Base-by-base conservation (phyloP, 2,797 vertebrate species). In the Ctenosaura bakeri region DNA sequence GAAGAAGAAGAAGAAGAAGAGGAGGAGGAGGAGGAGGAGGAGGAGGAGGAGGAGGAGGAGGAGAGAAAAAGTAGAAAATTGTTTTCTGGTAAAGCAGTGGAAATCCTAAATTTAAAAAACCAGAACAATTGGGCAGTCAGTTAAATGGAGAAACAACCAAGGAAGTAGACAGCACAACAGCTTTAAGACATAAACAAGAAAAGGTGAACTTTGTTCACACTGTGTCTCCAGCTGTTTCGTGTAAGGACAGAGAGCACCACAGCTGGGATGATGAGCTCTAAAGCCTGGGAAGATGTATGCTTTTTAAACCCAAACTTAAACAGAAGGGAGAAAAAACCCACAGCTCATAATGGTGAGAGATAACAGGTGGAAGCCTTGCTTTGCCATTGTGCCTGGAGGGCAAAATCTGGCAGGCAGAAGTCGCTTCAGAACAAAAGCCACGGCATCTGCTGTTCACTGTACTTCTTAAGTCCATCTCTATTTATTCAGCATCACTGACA, bases 201-300 rank as follows among this genome's bases (percentile, higher is more conserved):
- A 96, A 96, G 96, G 97, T 96, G 96, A 97, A 97, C 96, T 97
- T 93, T 94, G 94, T 93, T 97, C 97, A 95, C 95, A 96, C 95
- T 90, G 93, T 94, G 91, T 94, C 95, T 97, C 97, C 97, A 97
- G 97, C 97, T 97, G 97, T 96, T 97, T 96, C 94, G 90, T 96
- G 95, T 97, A 97, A 96, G 94, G 90, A 96, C 91, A 93, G 93
- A 94, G 91, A 90, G 96, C 26, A 73, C 92, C 94, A 96, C 96
- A 97, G 96, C 96, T 97, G 97, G 95, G 84, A 93, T 91, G 94
- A 95, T 94, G 95, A 95, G 95, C 93, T 95, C 92, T 94, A 94
- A 97, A 96, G 96, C 95, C 95, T 97, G 97, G 96, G 97, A 97
- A 97, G 92, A 94, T 90, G 93, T 94, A 93, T 94, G 94, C 85